These are phyloP conservation scores for Passer montanus DNA, from an alignment of 2,113 vertebrate species.

Conservation along the genomic window DNA sequence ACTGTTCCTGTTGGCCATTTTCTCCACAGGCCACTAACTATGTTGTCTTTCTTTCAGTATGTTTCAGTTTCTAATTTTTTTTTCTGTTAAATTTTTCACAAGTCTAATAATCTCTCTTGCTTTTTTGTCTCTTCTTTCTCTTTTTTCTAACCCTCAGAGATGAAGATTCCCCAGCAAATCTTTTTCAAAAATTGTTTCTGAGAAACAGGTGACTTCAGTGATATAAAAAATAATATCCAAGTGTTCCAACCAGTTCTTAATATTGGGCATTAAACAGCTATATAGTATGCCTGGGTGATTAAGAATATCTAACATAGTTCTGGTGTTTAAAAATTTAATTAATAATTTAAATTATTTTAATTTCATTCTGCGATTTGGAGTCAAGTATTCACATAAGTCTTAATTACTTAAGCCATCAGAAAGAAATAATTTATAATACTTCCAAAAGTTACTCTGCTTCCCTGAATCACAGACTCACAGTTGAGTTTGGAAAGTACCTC, in stretches of 20 bases:
- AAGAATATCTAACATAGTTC: background rate
- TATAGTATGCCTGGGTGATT: background rate
- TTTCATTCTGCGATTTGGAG: background rate
- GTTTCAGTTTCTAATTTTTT: background rate
- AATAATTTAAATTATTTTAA: background rate
- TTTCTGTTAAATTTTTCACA: background rate
- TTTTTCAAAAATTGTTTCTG: background rate
- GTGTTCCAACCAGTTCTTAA: background rate
- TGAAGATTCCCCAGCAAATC: background rate
- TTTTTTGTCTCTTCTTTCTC: background rate
- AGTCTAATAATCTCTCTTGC: background rate
- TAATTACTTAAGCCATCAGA: background rate
- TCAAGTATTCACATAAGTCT: background rate
- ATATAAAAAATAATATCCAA: background rate
- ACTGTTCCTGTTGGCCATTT: background rate
- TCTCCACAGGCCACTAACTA: background rate
- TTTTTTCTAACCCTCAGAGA: background rate
- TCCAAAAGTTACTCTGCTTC: background rate
- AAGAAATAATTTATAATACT: background rate
- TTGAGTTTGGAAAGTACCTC: background rate
- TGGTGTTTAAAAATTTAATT: background rate
- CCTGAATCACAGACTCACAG: background rate
- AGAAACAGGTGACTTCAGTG: background rate
- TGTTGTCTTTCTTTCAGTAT: background rate
- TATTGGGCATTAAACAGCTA: background rate